Conservation (phyloP, 1,140 invertebrate species). For the Drosophila trapezifrons region DNA sequence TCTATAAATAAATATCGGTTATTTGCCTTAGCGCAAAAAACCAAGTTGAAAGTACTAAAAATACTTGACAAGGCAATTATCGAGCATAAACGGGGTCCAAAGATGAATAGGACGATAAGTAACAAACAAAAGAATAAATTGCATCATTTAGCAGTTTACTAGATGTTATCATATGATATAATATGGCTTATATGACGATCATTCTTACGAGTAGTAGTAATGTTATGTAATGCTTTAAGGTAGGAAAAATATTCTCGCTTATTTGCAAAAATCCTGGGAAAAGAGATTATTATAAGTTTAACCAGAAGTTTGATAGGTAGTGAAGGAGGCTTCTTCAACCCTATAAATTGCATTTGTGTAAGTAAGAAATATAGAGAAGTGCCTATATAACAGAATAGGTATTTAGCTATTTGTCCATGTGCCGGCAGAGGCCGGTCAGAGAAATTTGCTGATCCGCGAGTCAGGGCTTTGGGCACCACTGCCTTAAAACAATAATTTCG, state of each 20-base stretch:
- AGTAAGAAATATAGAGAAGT: too few relatives aligned
- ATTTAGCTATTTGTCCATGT: too few relatives aligned
- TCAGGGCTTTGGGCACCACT: too few relatives aligned
- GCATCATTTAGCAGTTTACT: background rate
- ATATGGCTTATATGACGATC: background rate
- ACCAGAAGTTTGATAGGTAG: background rate
- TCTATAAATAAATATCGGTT: slow-evolving; percentile 31
- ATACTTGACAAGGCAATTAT: slow-evolving; percentile 23
- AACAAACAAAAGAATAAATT: slow-evolving; percentile 17
- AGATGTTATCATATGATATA: slow-evolving; percentile 5
- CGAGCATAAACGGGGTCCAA: slow-evolving; percentile 15
- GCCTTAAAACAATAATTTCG: background rate
- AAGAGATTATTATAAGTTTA: background rate
- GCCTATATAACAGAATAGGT: too few relatives aligned
- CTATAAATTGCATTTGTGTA: too few relatives aligned
- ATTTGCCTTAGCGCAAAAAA: slow-evolving; percentile 10
- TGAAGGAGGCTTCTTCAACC: background rate
- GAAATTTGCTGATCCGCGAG: too few relatives aligned
- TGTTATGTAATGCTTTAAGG: background rate
- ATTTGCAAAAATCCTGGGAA: too few relatives aligned
- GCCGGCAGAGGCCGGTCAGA: too few relatives aligned
- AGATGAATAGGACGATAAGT: slow-evolving; percentile 16
- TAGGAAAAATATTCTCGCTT: background rate
- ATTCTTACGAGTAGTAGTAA: too few relatives aligned
- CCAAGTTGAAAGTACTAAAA: slow-evolving; percentile 23